These are phyloP conservation scores for Leptothorax acervorum DNA, from an alignment of 2,888 invertebrate species.

Conservation along the genomic window DNA sequence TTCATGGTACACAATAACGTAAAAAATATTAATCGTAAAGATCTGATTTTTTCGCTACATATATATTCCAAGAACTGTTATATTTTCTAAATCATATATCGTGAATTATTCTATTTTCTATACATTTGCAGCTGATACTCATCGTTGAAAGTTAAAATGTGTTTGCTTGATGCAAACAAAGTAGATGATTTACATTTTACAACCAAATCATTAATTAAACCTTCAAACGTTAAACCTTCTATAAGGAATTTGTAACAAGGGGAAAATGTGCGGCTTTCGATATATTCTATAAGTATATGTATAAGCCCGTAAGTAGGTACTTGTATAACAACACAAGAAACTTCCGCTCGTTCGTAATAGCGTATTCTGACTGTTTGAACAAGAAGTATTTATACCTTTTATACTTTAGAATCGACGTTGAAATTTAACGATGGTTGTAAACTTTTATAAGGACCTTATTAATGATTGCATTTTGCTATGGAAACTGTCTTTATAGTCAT, in stretches of 20 bases:
- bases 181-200: background rate
- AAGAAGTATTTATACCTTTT: background rate
- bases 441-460: conserved; percentile 47
- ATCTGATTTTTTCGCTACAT: background rate
- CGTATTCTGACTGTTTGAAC: conserved; percentile 26
- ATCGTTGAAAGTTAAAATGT: background rate
- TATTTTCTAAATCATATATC: background rate
- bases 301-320: background rate
- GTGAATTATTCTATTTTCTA: background rate
- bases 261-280: background rate
- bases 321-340: conserved; percentile 4
- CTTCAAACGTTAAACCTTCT: background rate
- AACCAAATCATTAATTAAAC: background rate
- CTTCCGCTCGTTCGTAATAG: conserved; percentile 9
- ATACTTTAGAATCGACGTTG: conserved; percentile 2
- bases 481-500: background rate
- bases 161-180: background rate
- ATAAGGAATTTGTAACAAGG: conserved; percentile 1
- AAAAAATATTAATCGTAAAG: background rate
- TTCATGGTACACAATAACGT: no score
- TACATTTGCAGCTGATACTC: background rate
- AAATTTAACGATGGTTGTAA: conserved; percentile 42
- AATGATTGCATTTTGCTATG: conserved; percentile 10
- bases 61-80: background rate
- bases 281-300: background rate